Conservation (phyloP, 2,113 vertebrate genomes). For the Psophia crepitans region DNA sequence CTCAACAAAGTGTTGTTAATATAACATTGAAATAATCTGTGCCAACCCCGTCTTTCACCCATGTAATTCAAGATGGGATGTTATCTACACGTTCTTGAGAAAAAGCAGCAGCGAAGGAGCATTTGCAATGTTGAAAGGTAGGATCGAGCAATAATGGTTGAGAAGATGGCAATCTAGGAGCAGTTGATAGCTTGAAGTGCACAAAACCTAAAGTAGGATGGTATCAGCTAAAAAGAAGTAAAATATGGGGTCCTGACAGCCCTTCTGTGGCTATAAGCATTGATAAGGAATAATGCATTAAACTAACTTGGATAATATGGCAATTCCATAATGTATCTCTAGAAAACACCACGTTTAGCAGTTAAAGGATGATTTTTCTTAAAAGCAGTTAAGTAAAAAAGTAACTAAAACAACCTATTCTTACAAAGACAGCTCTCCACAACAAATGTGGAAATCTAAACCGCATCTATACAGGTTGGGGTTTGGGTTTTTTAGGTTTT, state of each 20-base stretch:
- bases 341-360: not conserved
- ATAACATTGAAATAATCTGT: not conserved
- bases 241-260: not conserved
- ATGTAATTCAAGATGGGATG: not conserved
- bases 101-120: not conserved
- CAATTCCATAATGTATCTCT: not conserved
- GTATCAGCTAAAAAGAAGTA: not conserved
- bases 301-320: not conserved
- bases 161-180: not conserved
- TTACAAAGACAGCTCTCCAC: not conserved
- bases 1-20: not conserved
- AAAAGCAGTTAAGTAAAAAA: not conserved
- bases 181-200: not conserved
- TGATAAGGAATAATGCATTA: not conserved
- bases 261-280: not conserved
- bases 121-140: not conserved
- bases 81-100: not conserved
- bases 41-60: not conserved
- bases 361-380: not conserved
- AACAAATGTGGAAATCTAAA: not conserved
- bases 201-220: not conserved
- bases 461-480: not conserved
- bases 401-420: not conserved
- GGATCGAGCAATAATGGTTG: not conserved
- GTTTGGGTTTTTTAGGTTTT: too few species aligned